phyloP scores from a whole-genome alignment of 2,797 vertebrate species.

The Pitangus sulphuratus region DNA sequence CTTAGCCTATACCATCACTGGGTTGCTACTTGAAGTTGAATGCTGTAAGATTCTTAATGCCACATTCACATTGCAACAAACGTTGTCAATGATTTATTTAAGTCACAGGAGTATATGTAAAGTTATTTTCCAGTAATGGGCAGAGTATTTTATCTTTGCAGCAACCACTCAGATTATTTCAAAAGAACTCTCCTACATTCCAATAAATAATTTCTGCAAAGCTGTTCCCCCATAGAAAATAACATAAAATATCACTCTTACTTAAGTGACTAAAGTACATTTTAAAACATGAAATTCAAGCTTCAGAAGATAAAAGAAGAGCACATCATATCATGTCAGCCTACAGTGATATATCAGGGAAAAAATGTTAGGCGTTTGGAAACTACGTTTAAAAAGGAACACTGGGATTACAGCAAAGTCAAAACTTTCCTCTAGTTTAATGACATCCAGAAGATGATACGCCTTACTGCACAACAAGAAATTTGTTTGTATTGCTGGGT shows the following conservation, averaged over 20 bases:
- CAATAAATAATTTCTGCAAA: conserved; percentile 25
- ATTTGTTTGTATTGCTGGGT: background rate
- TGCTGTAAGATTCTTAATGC: background rate
- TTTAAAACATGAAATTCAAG: conserved; percentile 44
- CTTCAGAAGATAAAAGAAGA: conserved; percentile 48
- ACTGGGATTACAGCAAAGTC: background rate
- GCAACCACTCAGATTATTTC: conserved; percentile 11
- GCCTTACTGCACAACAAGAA: background rate
- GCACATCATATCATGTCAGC: background rate
- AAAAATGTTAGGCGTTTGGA: background rate
- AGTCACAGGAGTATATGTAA: background rate
- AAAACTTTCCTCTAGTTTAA: conserved; percentile 30
- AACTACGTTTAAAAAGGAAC: background rate
- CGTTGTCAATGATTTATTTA: background rate
- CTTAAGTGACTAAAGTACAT: conserved; percentile 12
- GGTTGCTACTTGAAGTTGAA: background rate
- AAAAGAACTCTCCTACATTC: background rate
- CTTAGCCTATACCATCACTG: background rate
- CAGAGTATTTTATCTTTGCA: conserved; percentile 3
- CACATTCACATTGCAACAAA: background rate
- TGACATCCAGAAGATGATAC: conserved; percentile 11
- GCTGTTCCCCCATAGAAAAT: background rate
- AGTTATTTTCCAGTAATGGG: background rate
- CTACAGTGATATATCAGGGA: background rate
- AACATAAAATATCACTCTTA: conserved; percentile 28